Percentiles rank a stretch among this genome's conserved stretches.
These are phyloP conservation scores for Potorous gilbertii DNA, from an alignment of 2,797 vertebrate species.

Conservation along the genomic window DNA sequence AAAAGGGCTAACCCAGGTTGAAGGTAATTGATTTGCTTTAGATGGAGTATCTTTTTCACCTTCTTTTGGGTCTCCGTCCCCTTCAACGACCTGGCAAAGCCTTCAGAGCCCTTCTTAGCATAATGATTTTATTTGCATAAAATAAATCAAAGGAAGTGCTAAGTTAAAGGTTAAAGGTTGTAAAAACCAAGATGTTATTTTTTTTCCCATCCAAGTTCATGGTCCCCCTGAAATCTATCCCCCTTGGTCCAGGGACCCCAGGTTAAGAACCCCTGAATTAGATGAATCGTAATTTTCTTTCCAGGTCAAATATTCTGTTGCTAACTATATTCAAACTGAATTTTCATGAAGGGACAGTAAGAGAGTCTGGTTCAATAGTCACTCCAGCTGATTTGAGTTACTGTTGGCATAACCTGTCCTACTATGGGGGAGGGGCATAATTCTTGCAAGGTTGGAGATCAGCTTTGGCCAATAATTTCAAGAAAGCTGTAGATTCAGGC, in stretches of 20 bases:
- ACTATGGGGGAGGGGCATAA: background rate
- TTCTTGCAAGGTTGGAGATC: background rate
- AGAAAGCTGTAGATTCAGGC: background rate
- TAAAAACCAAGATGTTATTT: background rate
- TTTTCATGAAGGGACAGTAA: background rate
- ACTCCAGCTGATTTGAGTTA: background rate
- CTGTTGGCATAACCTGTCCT: background rate
- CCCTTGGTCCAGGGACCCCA: background rate
- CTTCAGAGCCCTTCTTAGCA: background rate
- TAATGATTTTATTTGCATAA: background rate
- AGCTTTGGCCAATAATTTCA: background rate
- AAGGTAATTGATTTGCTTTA: background rate
- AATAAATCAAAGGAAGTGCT: background rate
- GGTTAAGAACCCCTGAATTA: background rate
- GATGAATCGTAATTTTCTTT: background rate
- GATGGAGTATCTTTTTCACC: background rate
- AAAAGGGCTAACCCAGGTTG: too few species aligned
- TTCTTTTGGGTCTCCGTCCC: background rate
- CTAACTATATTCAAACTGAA: background rate
- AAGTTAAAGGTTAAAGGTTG: background rate
- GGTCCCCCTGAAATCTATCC: background rate
- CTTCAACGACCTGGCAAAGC: background rate
- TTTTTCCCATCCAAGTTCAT: background rate
- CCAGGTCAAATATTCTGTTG: background rate
- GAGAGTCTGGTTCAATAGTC: background rate